Conservation (phyloP, 2,888 invertebrate species). For the Epinotia bilunana region DNA sequence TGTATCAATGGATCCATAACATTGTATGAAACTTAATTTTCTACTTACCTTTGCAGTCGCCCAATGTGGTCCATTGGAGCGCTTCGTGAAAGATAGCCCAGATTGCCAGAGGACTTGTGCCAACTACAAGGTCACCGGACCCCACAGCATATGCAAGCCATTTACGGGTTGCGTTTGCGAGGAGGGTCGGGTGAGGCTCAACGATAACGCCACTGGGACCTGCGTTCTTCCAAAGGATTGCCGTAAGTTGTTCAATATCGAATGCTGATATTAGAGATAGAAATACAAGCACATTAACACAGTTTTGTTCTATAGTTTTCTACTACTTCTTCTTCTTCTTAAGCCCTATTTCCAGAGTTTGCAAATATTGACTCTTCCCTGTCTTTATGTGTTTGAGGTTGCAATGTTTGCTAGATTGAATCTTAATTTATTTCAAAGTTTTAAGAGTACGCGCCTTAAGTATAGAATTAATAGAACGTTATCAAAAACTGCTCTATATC, state of each 20-base stretch:
- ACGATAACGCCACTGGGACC: slow-evolving; percentile 28
- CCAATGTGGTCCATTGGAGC: slow-evolving; percentile 30
- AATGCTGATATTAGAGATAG: not conserved
- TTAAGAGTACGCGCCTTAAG: too few species aligned
- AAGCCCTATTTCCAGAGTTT: too few species aligned
- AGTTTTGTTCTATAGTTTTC: not conserved
- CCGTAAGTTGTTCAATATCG: slow-evolving; percentile 17
- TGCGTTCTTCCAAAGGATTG: slow-evolving; percentile 33
- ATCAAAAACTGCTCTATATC: too few species aligned
- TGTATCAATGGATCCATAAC: not conserved
- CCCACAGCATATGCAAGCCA: slow-evolving; percentile 31
- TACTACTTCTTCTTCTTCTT: too few species aligned
- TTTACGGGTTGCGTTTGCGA: slow-evolving; percentile 32
- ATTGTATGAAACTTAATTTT: not conserved
- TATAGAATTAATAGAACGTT: too few species aligned
- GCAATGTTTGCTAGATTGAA: too few species aligned
- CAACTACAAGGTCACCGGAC: slow-evolving; percentile 38
- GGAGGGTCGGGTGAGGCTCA: slow-evolving; percentile 23
- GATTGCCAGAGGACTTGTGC: slow-evolving; percentile 33
- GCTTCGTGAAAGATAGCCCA: slow-evolving; percentile 21
- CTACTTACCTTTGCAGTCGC: slow-evolving; percentile 14
- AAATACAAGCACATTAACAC: not conserved
- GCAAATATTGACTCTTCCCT: too few species aligned
- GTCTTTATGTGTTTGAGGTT: too few species aligned
- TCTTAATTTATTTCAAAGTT: too few species aligned